A percentile compares a stretch with the other conserved stretches of the same genome.
Conservation (phyloP, 2,113 vertebrate genomes). For the Sapayoa aenigma region DNA sequence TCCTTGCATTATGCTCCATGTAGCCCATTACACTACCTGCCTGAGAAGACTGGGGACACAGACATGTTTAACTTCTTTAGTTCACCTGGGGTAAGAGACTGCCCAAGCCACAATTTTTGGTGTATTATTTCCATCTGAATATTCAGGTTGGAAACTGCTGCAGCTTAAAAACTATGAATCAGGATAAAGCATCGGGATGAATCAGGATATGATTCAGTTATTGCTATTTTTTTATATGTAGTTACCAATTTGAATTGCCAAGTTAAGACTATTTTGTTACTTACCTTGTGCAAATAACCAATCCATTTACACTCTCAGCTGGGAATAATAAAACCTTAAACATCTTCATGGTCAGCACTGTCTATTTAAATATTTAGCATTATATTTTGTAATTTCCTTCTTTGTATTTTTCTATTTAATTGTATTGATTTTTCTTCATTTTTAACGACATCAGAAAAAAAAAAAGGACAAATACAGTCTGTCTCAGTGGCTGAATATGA, state of each 20-base stretch:
- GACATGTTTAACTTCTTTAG: not conserved
- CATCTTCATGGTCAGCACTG: not conserved
- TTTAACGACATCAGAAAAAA: not conserved
- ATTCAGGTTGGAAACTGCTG: not conserved
- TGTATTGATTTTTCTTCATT: conserved; percentile 42
- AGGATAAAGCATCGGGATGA: not conserved
- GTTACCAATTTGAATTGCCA: not conserved
- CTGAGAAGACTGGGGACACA: not conserved
- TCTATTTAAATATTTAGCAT: conserved; percentile 59
- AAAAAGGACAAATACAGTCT: not conserved
- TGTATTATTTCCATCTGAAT: not conserved
- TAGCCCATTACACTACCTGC: not conserved
- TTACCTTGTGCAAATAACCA: not conserved
- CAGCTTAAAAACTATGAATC: not conserved
- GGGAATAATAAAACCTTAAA: conserved; percentile 33
- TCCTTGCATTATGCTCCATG: not conserved
- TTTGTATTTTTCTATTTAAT: conserved; percentile 6
- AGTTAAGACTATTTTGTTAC: not conserved
- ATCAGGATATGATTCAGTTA: not conserved
- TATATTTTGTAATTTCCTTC: conserved; percentile 35
- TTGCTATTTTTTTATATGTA: not conserved
- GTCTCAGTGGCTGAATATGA: not conserved
- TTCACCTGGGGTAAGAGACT: not conserved
- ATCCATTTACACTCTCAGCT: not conserved
- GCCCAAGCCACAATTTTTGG: not conserved